phyloP scores from a whole-genome alignment of 2,888 invertebrate genomes.

The Polyommatus icarus region DNA sequence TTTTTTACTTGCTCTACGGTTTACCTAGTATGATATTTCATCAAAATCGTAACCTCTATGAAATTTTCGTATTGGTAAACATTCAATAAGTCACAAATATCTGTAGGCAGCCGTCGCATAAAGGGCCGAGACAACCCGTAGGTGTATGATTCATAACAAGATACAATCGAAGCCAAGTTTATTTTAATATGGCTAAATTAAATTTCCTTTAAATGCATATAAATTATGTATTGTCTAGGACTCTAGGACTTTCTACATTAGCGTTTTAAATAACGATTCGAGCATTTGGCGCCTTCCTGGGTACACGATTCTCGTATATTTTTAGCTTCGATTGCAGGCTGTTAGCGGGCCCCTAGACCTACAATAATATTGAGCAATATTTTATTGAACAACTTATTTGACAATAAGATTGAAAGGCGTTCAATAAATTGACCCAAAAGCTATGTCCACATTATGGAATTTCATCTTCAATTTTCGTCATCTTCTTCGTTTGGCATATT shows the following conservation, averaged over 20 bases:
- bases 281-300: not conserved
- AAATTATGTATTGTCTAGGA: conserved; percentile 7
- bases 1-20: not conserved
- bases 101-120: conserved; percentile 24
- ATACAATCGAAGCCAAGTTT: conserved; percentile 15
- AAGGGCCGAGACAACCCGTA: conserved; percentile 21
- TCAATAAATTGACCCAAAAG: no score
- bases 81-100: conserved; percentile 20
- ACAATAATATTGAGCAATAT: no score
- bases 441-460: no score
- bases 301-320: not conserved
- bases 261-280: conserved; percentile 5
- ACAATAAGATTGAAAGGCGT: no score
- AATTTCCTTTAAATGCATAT: conserved; percentile 19
- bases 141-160: conserved; percentile 28
- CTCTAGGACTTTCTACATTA: conserved; percentile 16
- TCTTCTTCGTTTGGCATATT: no score
- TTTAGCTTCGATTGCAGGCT: no score
- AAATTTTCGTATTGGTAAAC: conserved; percentile 19
- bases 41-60: not conserved
- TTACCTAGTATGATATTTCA: not conserved
- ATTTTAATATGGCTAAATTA: conserved; percentile 29
- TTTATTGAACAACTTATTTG: no score
- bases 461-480: no score
- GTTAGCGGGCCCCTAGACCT: no score